A percentile compares a stretch with the other conserved stretches of the same genome.
These are phyloP conservation scores for Pachyramphus minor DNA, from an alignment of 2,113 vertebrate species.

Conservation along the genomic window DNA sequence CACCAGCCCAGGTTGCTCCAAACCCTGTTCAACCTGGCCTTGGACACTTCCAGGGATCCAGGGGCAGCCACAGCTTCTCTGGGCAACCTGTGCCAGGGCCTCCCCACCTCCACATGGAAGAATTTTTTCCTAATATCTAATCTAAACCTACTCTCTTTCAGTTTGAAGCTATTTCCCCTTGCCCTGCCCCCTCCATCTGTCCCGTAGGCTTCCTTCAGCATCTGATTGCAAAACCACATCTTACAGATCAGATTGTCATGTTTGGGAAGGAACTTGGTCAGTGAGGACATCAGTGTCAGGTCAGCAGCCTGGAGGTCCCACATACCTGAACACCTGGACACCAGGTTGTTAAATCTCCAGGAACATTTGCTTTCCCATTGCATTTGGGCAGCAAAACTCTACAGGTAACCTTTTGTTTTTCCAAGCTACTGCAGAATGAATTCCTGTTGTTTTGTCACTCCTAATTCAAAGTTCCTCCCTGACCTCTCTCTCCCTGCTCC, in stretches of 20 bases:
- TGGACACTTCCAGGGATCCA: background rate
- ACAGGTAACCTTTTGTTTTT: background rate
- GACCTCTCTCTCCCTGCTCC: accelerated
- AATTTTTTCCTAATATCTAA: accelerated
- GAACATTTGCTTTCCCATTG: background rate
- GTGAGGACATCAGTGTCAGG: background rate
- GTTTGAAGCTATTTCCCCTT: background rate
- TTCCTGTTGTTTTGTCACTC: background rate
- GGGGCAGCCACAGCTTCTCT: background rate
- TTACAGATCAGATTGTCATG: accelerated
- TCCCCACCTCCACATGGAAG: accelerated
- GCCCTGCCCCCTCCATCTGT: background rate
- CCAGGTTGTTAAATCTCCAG: background rate
- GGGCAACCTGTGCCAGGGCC: background rate
- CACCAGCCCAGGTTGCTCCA: background rate
- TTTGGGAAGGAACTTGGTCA: accelerated
- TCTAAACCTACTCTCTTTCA: background rate
- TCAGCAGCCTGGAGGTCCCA: background rate
- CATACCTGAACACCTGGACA: background rate
- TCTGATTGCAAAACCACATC: background rate
- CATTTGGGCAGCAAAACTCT: background rate
- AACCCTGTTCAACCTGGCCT: accelerated
- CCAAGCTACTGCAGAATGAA: background rate
- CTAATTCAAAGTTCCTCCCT: background rate
- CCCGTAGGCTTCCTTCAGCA: background rate